These are phyloP conservation scores for Bugula neritina DNA, from an alignment of 2,888 invertebrate species.

Conservation along the genomic window DNA sequence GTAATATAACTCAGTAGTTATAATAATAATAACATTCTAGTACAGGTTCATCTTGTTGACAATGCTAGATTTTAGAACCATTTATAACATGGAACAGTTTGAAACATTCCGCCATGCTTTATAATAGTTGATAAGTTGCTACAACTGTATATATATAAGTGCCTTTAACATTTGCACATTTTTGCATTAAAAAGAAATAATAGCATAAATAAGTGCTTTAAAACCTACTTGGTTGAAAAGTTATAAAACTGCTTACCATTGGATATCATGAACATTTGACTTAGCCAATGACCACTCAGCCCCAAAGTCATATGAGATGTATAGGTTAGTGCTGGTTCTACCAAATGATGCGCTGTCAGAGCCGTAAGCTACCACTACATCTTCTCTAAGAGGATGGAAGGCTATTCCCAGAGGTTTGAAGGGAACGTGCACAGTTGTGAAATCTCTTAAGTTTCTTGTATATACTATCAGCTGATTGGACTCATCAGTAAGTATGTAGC, in stretches of 20 bases:
- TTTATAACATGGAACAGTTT: no score
- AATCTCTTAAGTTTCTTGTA: conserved; percentile 3
- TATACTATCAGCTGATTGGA: not conserved
- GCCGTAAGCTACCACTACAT: conserved; percentile 18
- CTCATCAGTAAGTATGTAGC: conserved; percentile 24
- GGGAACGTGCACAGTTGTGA: not conserved
- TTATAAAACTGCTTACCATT: conserved; percentile 21
- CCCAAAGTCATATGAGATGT: conserved; percentile 19
- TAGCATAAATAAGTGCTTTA: no score
- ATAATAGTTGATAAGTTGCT: no score
- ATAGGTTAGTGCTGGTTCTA: not conserved
- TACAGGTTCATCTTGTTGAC: no score
- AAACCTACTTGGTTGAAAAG: no score
- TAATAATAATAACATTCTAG: no score
- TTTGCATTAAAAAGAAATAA: no score
- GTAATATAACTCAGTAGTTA: no score
- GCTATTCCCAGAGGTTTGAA: not conserved
- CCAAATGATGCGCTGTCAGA: not conserved
- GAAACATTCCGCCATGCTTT: no score
- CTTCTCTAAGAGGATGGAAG: conserved; percentile 7
- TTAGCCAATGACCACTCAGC: not conserved
- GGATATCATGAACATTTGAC: conserved; percentile 17
- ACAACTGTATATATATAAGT: no score
- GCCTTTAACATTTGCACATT: no score
- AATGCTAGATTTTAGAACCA: no score